Evolutionary conservation across 1,140 invertebrate species (phyloP).

Genomic region (Leptoteleia sp.): DNA sequence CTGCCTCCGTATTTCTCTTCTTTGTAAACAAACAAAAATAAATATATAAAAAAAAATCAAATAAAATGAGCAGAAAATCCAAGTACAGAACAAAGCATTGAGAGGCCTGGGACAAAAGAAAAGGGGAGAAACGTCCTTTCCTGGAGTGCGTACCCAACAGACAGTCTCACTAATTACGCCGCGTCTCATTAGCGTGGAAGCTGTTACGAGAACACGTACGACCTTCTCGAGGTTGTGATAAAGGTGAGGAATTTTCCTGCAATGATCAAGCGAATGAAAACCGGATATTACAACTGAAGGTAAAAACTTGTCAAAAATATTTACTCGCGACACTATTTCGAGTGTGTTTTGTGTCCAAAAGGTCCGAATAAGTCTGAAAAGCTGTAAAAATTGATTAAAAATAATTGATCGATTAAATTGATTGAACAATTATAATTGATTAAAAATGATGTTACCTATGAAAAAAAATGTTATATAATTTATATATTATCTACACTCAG

Average conservation of each 20-base stretch:
- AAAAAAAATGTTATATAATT: no score
- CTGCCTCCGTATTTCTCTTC: conserved; percentile 8
- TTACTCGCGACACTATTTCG: no score
- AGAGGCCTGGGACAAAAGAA: conserved; percentile 60
- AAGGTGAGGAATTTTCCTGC: conserved; percentile 55
- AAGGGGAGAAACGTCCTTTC: conserved; percentile 66
- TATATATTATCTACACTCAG: no score
- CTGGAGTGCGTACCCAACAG: conserved; percentile 70
- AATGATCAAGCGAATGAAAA: conserved; percentile 51
- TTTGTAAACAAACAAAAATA: no score
- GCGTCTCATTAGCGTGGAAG: conserved; percentile 80
- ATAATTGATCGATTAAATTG: no score
- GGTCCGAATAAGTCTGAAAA: no score
- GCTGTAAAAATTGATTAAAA: no score
- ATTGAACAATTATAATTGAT: no score
- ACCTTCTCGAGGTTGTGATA: conserved; percentile 57
- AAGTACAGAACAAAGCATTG: conserved; percentile 57
- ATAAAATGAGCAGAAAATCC: conserved; percentile 60
- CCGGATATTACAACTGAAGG: conserved; percentile 19
- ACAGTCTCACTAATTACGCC: conserved; percentile 81
- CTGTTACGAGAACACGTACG: conserved; percentile 73
- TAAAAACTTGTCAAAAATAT: conserved; percentile 24
- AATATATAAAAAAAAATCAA: conserved; percentile 20
- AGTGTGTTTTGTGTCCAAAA: no score
- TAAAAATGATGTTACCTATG: no score